Evolutionary conservation across 2,888 invertebrate genomes (phyloP), one percentile per base, ranked within the genome.

Genomic region (Eumacrocentrus americanus): DNA sequence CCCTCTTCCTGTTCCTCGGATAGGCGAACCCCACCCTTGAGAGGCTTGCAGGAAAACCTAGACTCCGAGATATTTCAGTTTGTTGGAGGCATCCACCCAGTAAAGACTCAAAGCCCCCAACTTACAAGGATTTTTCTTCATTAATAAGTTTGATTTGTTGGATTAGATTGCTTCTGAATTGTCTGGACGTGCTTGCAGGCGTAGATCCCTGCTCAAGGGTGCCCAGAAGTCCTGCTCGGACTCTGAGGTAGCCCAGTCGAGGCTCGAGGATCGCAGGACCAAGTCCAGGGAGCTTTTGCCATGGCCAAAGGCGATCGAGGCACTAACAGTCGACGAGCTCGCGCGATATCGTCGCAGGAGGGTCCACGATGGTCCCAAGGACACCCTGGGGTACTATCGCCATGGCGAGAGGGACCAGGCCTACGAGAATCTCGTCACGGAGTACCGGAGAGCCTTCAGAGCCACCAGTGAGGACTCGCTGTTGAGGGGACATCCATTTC

Each of bases 311-410:
- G 81, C 83, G 64, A 81, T 83, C 62, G 83, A 84, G 25, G 82
- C 83, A 20, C 72, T 82, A 47, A 84, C 84, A n/a, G 85, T 85
- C 42, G 85, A 85, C 70, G 83, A 84, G 65, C 74, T 85, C 50
- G 81, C 80, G 46, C 79, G 81, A 58, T 84, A 83, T 70, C 81
- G 85, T 29, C 81, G 83, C 53, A 81, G 82, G 68, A 79, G 81
- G 58, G 78, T 81, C 20, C 78, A 81, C 62, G 80, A 81, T 75
- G 78, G 70, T 44, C 76, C 77, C 11, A 73, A 71, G 64, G 77
- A 79, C 65, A 76, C 70, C 51, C 69, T 78, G 35, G 71, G 70
- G 12, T 58, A 67, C 37, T 16, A 61, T 22, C 64, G 38, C 37
- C 34, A 58, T 58, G 50, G 29, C 29, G 58, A 60, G 9, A 38